Percentiles rank a stretch among this genome's conserved stretches.
Evolutionary conservation across 2,113 vertebrate species (phyloP).

Genomic region (Abramis brama): DNA sequence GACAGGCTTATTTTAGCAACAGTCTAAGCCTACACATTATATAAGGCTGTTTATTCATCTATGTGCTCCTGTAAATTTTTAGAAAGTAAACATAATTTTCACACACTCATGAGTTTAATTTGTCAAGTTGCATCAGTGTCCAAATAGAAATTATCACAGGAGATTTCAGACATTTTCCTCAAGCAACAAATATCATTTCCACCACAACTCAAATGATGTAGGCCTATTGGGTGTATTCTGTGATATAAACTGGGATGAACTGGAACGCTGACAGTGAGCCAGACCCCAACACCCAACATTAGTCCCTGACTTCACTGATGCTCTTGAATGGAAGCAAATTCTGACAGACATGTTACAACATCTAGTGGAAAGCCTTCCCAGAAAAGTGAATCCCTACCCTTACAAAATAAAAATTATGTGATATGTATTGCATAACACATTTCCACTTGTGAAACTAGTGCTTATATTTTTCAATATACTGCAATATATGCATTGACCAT

Average conservation of each 20-base stretch:
- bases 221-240: background rate
- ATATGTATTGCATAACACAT: too few relatives aligned
- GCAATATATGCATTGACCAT: too few relatives aligned
- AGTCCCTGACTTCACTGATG: slow-evolving; percentile 4
- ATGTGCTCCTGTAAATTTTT: background rate
- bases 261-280: too few relatives aligned
- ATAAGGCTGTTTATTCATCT: background rate
- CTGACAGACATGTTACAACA: background rate
- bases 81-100: background rate
- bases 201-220: background rate
- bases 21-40: background rate
- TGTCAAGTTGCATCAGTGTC: background rate
- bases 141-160: background rate
- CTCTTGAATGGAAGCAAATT: background rate
- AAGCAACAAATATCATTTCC: background rate
- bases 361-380: slow-evolving; percentile 3
- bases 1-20: slow-evolving; percentile 9
- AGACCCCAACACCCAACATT: background rate
- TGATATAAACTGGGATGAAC: too few relatives aligned
- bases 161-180: background rate
- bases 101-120: background rate
- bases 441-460: too few relatives aligned
- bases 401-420: too few relatives aligned
- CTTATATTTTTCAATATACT: too few relatives aligned
- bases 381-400: background rate